Percentiles rank a stretch among this genome's conserved stretches.
phyloP scores from a whole-genome alignment of 2,113 vertebrate genomes.

The Haemorhous mexicanus region DNA sequence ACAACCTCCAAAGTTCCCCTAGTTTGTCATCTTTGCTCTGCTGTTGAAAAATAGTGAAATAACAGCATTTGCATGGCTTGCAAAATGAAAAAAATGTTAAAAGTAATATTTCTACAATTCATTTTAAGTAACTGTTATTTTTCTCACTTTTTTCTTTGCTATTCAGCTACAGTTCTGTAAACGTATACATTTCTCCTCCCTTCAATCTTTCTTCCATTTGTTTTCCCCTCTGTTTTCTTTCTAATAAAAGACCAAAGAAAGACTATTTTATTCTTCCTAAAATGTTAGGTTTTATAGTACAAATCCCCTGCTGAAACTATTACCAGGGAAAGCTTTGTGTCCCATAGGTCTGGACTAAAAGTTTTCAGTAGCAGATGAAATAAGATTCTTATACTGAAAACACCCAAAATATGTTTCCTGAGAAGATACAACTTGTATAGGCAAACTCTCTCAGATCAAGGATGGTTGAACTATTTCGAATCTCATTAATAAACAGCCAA shows the following conservation, averaged over 20 bases:
- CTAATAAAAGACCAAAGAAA: not conserved
- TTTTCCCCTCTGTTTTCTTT: not conserved
- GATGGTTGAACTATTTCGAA: not conserved
- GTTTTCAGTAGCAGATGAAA: not conserved
- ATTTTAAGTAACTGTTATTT: not conserved
- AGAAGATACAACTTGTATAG: not conserved
- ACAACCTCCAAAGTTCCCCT: not conserved
- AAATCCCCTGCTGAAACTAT: not conserved
- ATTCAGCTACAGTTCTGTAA: not conserved
- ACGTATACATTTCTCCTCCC: not conserved
- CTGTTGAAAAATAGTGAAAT: not conserved
- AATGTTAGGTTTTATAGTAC: not conserved
- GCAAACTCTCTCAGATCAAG: not conserved
- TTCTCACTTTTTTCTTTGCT: not conserved
- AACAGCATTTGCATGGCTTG: not conserved
- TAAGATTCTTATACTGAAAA: not conserved
- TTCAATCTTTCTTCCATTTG: not conserved
- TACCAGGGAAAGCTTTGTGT: not conserved
- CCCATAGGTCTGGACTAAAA: not conserved
- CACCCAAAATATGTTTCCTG: not conserved
- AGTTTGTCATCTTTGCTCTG: not conserved
- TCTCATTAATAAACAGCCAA: conserved; percentile 21
- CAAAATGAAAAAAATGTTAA: not conserved
- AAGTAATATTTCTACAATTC: not conserved
- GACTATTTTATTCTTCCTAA: not conserved